phyloP scores from a whole-genome alignment of 1,140 invertebrate genomes.

The Calephelis nemesis region DNA sequence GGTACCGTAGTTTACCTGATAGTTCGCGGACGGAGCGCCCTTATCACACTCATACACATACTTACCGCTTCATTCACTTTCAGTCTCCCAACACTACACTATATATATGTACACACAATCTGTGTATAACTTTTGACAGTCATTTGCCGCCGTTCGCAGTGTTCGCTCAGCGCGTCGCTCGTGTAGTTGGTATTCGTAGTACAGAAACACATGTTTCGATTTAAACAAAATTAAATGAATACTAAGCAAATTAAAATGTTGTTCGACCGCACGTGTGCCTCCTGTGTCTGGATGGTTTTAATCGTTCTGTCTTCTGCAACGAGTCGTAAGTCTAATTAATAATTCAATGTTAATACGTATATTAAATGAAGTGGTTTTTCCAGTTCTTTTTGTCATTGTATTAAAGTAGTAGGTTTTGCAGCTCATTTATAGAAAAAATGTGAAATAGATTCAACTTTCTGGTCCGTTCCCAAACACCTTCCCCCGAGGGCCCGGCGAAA shows the following conservation, averaged over 20 bases:
- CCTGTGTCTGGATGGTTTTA: conserved; percentile 1
- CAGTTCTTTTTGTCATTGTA: conserved; percentile 17
- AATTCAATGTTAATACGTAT: conserved; percentile 15
- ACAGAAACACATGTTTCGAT: conserved; percentile 3
- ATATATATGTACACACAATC: conserved; percentile 16
- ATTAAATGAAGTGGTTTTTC: conserved; percentile 18
- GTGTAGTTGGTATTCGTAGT: conserved; percentile 20
- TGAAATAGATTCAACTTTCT: too few relatives aligned
- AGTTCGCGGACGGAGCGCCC: too few relatives aligned
- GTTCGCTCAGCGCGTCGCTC: conserved; percentile 9
- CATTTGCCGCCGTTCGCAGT: conserved; percentile 17
- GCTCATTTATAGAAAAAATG: not conserved
- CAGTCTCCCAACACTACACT: not conserved
- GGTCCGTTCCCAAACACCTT: too few relatives aligned
- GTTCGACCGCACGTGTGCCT: too few relatives aligned
- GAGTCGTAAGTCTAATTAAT: conserved; percentile 18
- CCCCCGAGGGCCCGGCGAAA: too few relatives aligned
- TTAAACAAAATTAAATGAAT: not conserved
- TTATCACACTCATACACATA: too few relatives aligned
- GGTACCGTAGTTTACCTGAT: too few relatives aligned
- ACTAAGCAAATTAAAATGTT: conserved; percentile 1
- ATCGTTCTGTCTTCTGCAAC: not conserved
- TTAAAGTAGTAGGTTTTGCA: conserved; percentile 1
- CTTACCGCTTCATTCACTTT: conserved; percentile 13
- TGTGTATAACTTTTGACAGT: conserved; percentile 10